Conservation (phyloP, 2,797 vertebrate genomes). For the Acomys russatus region DNA sequence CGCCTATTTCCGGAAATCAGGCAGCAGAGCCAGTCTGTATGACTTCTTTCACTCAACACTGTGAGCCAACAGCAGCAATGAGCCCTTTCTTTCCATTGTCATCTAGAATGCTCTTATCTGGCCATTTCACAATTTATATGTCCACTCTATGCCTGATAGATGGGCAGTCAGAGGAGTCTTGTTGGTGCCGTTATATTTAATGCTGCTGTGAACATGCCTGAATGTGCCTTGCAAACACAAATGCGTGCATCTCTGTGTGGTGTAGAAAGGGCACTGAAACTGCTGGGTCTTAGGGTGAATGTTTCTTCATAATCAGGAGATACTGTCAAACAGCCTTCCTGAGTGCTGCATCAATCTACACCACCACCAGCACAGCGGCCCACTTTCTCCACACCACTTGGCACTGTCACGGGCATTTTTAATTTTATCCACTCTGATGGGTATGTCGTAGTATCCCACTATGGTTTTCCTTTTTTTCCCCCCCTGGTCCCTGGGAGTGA, state of each 20-base stretch:
- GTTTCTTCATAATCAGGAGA: background rate
- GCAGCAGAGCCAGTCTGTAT: background rate
- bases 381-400: background rate
- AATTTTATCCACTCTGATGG: slow-evolving; percentile 27
- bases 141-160: background rate
- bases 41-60: slow-evolving; percentile 32
- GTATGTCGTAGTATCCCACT: background rate
- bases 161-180: background rate
- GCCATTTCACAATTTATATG: background rate
- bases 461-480: background rate
- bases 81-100: background rate
- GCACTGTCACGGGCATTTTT: background rate
- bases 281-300: background rate
- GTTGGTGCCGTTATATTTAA: background rate
- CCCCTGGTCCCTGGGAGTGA: background rate
- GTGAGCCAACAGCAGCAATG: background rate
- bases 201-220: background rate
- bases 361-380: background rate
- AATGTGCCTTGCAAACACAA: background rate
- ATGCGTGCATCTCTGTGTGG: background rate
- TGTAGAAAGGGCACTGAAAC: background rate
- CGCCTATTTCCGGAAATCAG: slow-evolving; percentile 26
- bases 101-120: background rate
- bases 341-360: background rate
- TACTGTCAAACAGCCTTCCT: slow-evolving; percentile 13